phyloP scores from a whole-genome alignment of 1,140 invertebrate species.

The Dermatophagoides farinae region DNA sequence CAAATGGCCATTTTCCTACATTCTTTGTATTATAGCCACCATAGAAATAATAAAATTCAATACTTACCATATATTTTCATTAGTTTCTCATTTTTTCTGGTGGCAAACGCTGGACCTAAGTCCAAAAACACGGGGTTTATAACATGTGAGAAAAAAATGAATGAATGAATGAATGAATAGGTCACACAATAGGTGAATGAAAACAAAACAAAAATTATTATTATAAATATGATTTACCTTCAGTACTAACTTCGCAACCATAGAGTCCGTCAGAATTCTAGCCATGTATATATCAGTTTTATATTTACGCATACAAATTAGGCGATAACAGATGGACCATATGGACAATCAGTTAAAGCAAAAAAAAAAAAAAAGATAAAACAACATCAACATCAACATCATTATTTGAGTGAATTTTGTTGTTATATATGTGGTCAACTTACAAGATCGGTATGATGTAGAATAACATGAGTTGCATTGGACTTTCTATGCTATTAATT shows the following conservation, averaged over 20 bases:
- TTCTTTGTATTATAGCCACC: too few species aligned
- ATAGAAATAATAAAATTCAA: too few species aligned
- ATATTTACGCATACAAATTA: background rate
- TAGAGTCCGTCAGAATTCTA: conserved; percentile 8
- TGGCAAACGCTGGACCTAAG: conserved; percentile 17
- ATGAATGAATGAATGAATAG: background rate
- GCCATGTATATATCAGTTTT: background rate
- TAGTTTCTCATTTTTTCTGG: conserved; percentile 20
- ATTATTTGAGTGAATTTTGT: too few species aligned
- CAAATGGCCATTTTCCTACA: too few species aligned
- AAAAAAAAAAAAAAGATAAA: background rate
- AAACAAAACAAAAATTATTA: background rate
- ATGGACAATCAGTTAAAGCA: too few species aligned
- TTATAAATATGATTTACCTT: conserved; percentile 8
- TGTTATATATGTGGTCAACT: background rate
- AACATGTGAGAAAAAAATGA: background rate
- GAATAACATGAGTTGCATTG: conserved; percentile 19
- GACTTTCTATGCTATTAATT: conserved; percentile 14
- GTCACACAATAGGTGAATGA: background rate
- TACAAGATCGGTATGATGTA: conserved; percentile 16
- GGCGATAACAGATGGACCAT: too few species aligned
- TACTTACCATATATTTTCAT: conserved; percentile 21
- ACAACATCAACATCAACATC: too few species aligned
- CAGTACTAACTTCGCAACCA: conserved; percentile 10
- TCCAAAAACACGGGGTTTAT: background rate